These are phyloP conservation scores for Drosophila helvetica DNA, from an alignment of 2,888 invertebrate genomes.

Conservation along the genomic window DNA sequence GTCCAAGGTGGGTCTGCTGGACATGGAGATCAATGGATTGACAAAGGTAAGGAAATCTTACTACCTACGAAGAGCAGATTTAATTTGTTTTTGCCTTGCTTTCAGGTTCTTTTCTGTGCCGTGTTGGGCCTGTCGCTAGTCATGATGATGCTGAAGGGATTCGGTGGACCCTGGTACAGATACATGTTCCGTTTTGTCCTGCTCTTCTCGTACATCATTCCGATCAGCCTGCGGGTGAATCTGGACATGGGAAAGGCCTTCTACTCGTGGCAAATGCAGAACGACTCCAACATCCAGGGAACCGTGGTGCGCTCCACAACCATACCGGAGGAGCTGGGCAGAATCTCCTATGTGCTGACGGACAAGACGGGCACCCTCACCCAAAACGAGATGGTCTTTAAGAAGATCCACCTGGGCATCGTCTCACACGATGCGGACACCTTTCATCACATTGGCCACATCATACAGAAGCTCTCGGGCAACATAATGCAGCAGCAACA, in stretches of 20 bases:
- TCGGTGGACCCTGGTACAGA: slow-evolving; percentile 97
- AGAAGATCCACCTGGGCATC: slow-evolving; percentile 96
- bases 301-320: slow-evolving; percentile 98
- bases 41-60: slow-evolving; percentile 89
- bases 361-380: slow-evolving; percentile 99
- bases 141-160: slow-evolving; percentile 98
- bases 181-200: slow-evolving; percentile 98
- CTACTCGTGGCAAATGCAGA: slow-evolving; percentile 98
- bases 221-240: slow-evolving; percentile 98
- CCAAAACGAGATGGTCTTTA: slow-evolving; percentile 99
- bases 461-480: slow-evolving; percentile 80
- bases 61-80: neutral
- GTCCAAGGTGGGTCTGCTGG: slow-evolving; percentile 97
- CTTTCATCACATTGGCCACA: slow-evolving; percentile 83
- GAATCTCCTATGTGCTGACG: slow-evolving; percentile 97
- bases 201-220: slow-evolving; percentile 99
- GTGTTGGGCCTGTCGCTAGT: slow-evolving; percentile 95
- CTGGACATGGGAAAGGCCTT: slow-evolving; percentile 99
- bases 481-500: slow-evolving; percentile 75
- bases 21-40: slow-evolving; percentile 97
- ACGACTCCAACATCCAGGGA: slow-evolving; percentile 95
- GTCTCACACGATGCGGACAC: slow-evolving; percentile 92
- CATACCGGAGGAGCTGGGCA: slow-evolving; percentile 98
- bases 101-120: slow-evolving; percentile 92
- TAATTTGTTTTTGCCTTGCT: neutral